Base-by-base conservation (phyloP, 2,888 invertebrate species). In the Sminthurides aquaticus region DNA sequence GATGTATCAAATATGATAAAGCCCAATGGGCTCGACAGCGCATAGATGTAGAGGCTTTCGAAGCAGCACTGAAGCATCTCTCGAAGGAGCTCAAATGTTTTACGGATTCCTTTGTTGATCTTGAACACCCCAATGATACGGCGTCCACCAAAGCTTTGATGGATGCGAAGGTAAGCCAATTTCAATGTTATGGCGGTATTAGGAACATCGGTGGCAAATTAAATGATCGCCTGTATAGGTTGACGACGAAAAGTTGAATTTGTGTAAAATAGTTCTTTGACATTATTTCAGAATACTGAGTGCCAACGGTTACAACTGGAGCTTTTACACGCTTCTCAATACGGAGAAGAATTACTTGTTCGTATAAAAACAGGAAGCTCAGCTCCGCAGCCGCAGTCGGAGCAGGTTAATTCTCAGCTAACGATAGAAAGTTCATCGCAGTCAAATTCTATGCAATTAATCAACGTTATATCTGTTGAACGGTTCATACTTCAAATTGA, bases 11-110 rank as follows among this genome's bases (percentile, higher is more conserved):
- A 68, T 97, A 95, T 81, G 90, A 91, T 75, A 93, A 97, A 79
- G 86, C 91, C 64, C 92, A 94, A 77, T 98, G 97, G 97, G 94
- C 97, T 77, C 90, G 95, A 77, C 94, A 97, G 79, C 84, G 97
- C 82, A 90, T 93, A 80, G 96, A 97, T 79, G 84, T 97, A 77
- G 97, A 97, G 80, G 91, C 93, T 78, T 96, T 97, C 82, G 94
- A 94, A 54, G 86, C 87, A 58, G 85, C 93, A 78, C 94, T 94
- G 72, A 90, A 91, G 77, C 89, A 91, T 77, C 91, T 96, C 65
- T 93, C 95, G 24, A 83, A 86, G 70, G 87, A 89, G 74, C 81
- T 97, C 76, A 90, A 91, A 77, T 85, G 87, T 70, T 92, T 95
- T 77, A 94, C 93, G 75, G 87, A 89, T 77, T 86, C 87, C 74